phyloP scores from a whole-genome alignment of 1,140 invertebrate genomes.

The Leucophenga varia region DNA sequence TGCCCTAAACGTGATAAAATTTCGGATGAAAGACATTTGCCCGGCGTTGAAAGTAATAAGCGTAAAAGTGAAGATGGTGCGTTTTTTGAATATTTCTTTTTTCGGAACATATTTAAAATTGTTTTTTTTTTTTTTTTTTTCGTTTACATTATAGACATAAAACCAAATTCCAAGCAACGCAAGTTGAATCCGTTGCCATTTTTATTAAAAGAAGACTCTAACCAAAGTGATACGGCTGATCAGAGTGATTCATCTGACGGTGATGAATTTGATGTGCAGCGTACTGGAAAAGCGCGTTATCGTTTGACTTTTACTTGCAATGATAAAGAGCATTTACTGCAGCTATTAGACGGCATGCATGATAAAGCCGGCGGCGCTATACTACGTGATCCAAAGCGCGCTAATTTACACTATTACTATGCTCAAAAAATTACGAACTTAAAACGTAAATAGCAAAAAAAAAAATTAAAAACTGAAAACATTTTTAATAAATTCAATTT shows the following conservation, averaged over 20 bases:
- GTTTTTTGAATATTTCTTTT: background rate
- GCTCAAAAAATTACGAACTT: slow-evolving; percentile 22
- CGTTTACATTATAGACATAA: no score
- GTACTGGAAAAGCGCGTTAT: slow-evolving; percentile 20
- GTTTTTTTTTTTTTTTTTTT: no score
- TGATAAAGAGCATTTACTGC: slow-evolving; percentile 27
- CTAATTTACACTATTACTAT: slow-evolving; percentile 14
- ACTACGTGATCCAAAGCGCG: slow-evolving; percentile 18
- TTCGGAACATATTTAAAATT: no score
- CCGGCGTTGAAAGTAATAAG: background rate
- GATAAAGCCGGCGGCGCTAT: slow-evolving; percentile 27
- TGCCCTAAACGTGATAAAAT: slow-evolving; percentile 47
- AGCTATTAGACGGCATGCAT: slow-evolving; percentile 35
- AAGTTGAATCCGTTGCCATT: no score
- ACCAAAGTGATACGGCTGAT: no score
- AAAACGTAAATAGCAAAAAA: slow-evolving; percentile 25
- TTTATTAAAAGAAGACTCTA: no score
- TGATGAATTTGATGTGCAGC: slow-evolving; percentile 18
- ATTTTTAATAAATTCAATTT: no score
- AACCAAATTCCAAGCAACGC: no score
- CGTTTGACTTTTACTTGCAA: slow-evolving; percentile 21
- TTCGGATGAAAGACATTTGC: slow-evolving; percentile 24
- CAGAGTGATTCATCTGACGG: slow-evolving; percentile 12
- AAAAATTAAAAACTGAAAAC: background rate
- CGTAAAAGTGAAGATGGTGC: background rate